Evolutionary conservation across 23 tunicate species (phyloP).

Genomic region (Aplidium turbinatum): DNA sequence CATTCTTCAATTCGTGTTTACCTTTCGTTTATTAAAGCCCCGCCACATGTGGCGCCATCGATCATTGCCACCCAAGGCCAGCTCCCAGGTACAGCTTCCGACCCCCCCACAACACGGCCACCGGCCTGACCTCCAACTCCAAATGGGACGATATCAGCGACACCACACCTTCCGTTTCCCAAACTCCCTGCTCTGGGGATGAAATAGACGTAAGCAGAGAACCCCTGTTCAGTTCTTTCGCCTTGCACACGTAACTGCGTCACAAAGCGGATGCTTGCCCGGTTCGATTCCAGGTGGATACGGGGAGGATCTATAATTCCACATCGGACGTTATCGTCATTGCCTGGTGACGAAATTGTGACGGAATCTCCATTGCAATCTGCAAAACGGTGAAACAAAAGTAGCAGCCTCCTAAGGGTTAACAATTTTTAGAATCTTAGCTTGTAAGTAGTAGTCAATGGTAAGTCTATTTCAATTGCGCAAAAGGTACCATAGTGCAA

Average conservation of each 20-base stretch:
- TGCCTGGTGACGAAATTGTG: constrained; percentile 13
- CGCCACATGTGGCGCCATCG: constrained; percentile 58
- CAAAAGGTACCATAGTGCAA: too few relatives aligned
- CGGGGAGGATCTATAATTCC: constrained; percentile 39
- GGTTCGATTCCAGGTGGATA: constrained; percentile 10
- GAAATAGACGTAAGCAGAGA: constrained; percentile 53
- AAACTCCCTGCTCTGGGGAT: constrained; percentile 2
- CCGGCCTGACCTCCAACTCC: constrained; percentile 25
- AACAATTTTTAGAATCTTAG: not conserved
- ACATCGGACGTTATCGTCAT: constrained; percentile 11
- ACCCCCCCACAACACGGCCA: constrained; percentile 51
- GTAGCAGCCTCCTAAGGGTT: not conserved
- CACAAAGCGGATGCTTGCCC: constrained; percentile 15
- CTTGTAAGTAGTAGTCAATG: too few relatives aligned
- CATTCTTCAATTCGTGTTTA: too few relatives aligned
- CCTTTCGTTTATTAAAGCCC: constrained; percentile 54
- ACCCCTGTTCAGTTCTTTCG: constrained; percentile 45
- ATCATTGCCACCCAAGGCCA: constrained; percentile 77
- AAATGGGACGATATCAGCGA: constrained; percentile 52
- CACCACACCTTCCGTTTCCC: constrained; percentile 39
- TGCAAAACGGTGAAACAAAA: not conserved
- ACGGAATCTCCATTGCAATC: constrained; percentile 44
- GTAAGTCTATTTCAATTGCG: too few relatives aligned
- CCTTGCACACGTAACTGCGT: constrained; percentile 1
- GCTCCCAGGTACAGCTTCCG: constrained; percentile 62